Evolutionary conservation across 2,797 vertebrate species (phyloP).

Genomic region (Chelmon rostratus): DNA sequence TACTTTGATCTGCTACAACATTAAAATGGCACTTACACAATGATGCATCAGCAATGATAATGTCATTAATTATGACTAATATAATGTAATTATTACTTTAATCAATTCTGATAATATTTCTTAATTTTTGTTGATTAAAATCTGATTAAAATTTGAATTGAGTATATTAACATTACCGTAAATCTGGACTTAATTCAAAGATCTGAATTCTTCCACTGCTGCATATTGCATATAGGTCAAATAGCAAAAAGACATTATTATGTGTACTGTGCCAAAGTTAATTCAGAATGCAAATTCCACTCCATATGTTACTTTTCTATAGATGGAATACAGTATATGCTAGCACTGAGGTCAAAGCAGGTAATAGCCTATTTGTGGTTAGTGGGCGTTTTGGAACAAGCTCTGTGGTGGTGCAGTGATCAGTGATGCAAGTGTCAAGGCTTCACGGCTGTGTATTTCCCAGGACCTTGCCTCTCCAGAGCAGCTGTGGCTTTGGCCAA

Average conservation of each 20-base stretch:
- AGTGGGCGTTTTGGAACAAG: neutral
- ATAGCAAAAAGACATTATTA: neutral
- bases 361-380: neutral
- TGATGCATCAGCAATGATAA: neutral
- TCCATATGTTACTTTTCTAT: neutral
- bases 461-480: constrained; percentile 77
- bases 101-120: no score
- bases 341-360: neutral
- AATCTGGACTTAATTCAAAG: neutral
- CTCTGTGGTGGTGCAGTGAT: neutral
- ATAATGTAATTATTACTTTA: no score
- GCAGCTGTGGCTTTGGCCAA: constrained; percentile 72
- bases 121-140: neutral
- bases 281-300: neutral
- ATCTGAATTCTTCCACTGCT: neutral
- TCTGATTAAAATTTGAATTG: no score
- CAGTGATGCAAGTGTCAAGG: constrained; percentile 44
- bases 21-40: neutral
- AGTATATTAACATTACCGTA: neutral
- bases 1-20: neutral
- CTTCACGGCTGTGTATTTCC: constrained; percentile 73
- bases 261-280: neutral
- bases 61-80: no score
- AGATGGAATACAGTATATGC: neutral
- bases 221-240: neutral